Base-by-base conservation (phyloP, 2,113 vertebrate species). In the Dicentrarchus labrax region DNA sequence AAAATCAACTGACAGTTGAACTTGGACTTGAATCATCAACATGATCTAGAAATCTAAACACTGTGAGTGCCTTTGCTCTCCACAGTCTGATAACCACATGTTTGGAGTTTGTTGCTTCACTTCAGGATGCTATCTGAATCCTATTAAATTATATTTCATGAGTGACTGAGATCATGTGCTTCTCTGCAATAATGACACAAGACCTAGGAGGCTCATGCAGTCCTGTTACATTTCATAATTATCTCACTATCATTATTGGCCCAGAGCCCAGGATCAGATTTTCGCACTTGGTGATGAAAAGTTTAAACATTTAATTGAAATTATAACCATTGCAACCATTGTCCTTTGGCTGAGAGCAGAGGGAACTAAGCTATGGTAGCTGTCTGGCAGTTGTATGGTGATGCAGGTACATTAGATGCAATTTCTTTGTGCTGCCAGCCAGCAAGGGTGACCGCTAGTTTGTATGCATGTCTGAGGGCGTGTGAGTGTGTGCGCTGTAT, bases 401-500 rank as follows among this genome's bases (percentile, higher is more conserved):
- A 83, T 62, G 53, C 78, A 82, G 68, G 62, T 81, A 78, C 38
- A 75, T 54, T 62, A 19, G 38, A 83, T 79, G 68, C 24, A 50
- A 24, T 87, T 56, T 86, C 53, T 78, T 71, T 78, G 80, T 83
- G 75, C 72, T 81, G 72, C 64, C 72, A 82, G 80, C 61, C 78
- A 56, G 73, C 30, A 65, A 72, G 77, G 74, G 86, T 81, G 88
- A 73, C 72, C 41, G 5, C 71, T 84, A 61, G 78, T 82, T 82
- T 82, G 81, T 86, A 84, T 85, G 83, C 78, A 86, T 21, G 81
- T 73, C 73, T 89, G 66, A 39, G 72, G 45, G 43, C 9, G 19
- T 56, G 65, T 78, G 62, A 24, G 51, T 62, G 88, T 67, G 86
- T 62, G 36, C 36, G 24, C 59, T 22, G 22, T 51, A 22, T 83